These are phyloP conservation scores for Anas acuta DNA, from an alignment of 2,797 vertebrate species.

Conservation along the genomic window DNA sequence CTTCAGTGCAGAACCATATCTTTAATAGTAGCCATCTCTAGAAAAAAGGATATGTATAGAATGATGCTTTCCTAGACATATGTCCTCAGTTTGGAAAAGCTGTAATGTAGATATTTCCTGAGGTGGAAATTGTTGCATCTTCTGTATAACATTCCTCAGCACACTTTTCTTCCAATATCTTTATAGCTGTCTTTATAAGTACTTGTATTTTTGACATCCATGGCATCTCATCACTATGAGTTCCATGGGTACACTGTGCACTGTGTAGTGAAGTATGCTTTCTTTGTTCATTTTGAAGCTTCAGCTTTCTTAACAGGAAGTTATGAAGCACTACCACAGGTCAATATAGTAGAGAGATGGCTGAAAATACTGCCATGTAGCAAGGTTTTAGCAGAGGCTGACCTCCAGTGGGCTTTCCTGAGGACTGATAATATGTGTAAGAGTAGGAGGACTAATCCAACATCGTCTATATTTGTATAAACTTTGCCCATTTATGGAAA, in stretches of 20 bases:
- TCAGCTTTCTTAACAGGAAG: not conserved
- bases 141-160: not conserved
- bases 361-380: not conserved
- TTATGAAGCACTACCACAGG: not conserved
- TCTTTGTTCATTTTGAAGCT: not conserved
- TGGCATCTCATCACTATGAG: not conserved
- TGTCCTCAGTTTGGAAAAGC: not conserved
- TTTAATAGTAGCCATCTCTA: conserved; percentile 8
- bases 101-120: not conserved
- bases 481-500: not conserved
- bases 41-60: not conserved
- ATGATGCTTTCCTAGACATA: not conserved
- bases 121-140: not conserved
- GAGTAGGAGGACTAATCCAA: not conserved
- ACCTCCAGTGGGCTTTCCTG: not conserved
- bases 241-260: not conserved
- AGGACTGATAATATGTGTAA: not conserved
- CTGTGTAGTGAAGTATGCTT: not conserved
- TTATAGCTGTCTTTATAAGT: not conserved
- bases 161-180: not conserved
- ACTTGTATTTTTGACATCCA: not conserved
- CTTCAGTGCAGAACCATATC: conserved; percentile 8
- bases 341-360: not conserved
- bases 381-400: not conserved
- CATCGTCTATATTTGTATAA: not conserved